Percentiles rank a stretch among this genome's conserved stretches.
Conservation (phyloP, 92 coral and sea anemone species). For the Epizoanthus rinbou region DNA sequence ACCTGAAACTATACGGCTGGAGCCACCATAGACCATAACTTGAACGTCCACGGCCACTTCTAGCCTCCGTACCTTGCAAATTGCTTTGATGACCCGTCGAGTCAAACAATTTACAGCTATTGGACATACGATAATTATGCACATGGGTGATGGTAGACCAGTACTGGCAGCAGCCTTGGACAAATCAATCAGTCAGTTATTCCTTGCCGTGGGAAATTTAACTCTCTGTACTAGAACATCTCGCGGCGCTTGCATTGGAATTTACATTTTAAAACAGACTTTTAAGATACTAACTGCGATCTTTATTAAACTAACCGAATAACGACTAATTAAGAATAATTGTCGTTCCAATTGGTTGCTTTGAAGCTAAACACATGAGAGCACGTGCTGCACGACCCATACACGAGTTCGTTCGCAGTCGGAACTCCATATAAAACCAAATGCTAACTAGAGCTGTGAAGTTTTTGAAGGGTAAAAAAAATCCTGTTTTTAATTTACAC, state of each 20-base stretch:
- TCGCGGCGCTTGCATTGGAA: neutral
- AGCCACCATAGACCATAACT: neutral
- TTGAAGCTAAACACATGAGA: neutral
- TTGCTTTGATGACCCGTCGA: neutral
- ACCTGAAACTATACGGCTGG: conserved; percentile 7
- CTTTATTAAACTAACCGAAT: conserved; percentile 6
- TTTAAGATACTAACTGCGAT: neutral
- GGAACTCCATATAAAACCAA: conserved; percentile 3
- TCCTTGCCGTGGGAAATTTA: conserved; percentile 6
- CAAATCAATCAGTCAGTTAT: conserved; percentile 19
- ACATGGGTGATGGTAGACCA: too few species aligned
- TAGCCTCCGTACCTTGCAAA: neutral
- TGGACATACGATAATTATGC: too few species aligned
- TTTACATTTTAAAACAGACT: too few species aligned
- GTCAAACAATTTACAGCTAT: neutral
- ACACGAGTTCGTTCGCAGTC: neutral
- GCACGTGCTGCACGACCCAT: neutral
- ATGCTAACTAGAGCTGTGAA: neutral
- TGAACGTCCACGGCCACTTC: neutral
- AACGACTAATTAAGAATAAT: neutral
- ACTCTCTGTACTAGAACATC: neutral
- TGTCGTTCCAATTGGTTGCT: conserved; percentile 10
- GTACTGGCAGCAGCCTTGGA: neutral
- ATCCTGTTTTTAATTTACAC: conserved; percentile 14
- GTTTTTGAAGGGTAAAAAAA: neutral